Evolutionary conservation across 2,888 invertebrate species (phyloP), one percentile per base, ranked within the genome.

Genomic region (Tromatobia lineatoria): DNA sequence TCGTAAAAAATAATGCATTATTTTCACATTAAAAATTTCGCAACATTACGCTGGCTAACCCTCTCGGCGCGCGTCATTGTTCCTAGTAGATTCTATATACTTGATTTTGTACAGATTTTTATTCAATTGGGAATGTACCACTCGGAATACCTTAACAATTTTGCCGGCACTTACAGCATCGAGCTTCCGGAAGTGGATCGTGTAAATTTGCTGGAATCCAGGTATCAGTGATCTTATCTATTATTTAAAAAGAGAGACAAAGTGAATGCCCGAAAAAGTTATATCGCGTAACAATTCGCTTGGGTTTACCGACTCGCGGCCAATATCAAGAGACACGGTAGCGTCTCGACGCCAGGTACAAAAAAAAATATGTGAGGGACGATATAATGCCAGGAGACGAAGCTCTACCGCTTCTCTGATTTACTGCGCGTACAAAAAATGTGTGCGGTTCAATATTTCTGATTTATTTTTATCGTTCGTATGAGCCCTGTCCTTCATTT

Each of bases 371-470:
- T 20, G 52, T 20, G 52, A 42, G 42, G 8, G 42, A 52, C 18
- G 52, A 52, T 52, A 52, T 52, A 29, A 29, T 29, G 6, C 29
- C n/a, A 20, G 18, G 42, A 2, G 42, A 20, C 18, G 52, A 52
- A 6, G n/a, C 52, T 18, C 52, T 52, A 52, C 52, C 18, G 18
- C 52, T 18, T 20, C 52, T 18, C 52, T 52, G 18, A 52, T 52
- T 52, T 52, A 52, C 52, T 52, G 52, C 18, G 52, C 52, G 18
- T 52, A 52, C 52, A 7, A 52, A 52, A 52, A 52, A n/a, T 29
- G 29, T 29, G 2, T 29, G 6, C 3, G 29, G 52, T 18, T 52
- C 18, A 52, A 52, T 52, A 52, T 52, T 18, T 52, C 10, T 18
- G 0, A 52, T 52, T 52, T 47, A 47, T 47, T 47, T 47, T 47